Evolutionary conservation across 2,113 vertebrate genomes (phyloP).

Genomic region (Tragelaphus imberbis): DNA sequence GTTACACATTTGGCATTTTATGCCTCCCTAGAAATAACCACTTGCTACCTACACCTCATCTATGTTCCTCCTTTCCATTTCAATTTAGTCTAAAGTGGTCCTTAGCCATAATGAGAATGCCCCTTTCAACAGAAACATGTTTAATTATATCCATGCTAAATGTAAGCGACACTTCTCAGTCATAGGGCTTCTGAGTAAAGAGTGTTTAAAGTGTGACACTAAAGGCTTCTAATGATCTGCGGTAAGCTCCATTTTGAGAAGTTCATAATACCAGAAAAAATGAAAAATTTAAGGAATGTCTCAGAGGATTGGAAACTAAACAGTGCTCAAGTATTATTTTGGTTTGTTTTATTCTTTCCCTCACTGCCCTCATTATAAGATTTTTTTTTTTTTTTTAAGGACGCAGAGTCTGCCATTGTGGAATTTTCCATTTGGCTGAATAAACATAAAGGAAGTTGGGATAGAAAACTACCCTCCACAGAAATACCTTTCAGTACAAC

Average conservation of each 20-base stretch:
- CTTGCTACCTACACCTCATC: slow-evolving; percentile 76
- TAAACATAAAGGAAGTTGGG: slow-evolving; percentile 52
- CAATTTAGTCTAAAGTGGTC: slow-evolving; percentile 80
- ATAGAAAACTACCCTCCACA: slow-evolving; percentile 25
- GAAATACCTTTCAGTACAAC: slow-evolving; percentile 17
- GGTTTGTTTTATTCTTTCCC: slow-evolving; percentile 52
- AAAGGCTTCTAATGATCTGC: slow-evolving; percentile 70
- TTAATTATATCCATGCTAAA: slow-evolving; percentile 78
- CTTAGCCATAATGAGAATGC: slow-evolving; percentile 78
- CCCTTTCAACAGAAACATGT: slow-evolving; percentile 79
- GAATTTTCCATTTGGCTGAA: slow-evolving; percentile 69
- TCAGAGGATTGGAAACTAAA: slow-evolving; percentile 48
- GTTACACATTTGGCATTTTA: slow-evolving; percentile 79
- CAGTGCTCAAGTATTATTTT: slow-evolving; percentile 43
- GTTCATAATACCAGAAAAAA: slow-evolving; percentile 70
- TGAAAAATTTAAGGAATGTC: slow-evolving; percentile 64
- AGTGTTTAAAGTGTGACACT: slow-evolving; percentile 70
- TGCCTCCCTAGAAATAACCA: slow-evolving; percentile 77
- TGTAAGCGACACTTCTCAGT: slow-evolving; percentile 77
- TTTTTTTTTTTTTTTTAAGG: slow-evolving; percentile 37
- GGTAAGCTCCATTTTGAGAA: slow-evolving; percentile 68
- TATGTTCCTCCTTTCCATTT: slow-evolving; percentile 75
- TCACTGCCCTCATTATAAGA: slow-evolving; percentile 55
- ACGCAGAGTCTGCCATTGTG: slow-evolving; percentile 38
- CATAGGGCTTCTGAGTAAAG: slow-evolving; percentile 76